Base-by-base conservation (phyloP, 1,140 invertebrate species). In the Drosophila gunungcola region DNA sequence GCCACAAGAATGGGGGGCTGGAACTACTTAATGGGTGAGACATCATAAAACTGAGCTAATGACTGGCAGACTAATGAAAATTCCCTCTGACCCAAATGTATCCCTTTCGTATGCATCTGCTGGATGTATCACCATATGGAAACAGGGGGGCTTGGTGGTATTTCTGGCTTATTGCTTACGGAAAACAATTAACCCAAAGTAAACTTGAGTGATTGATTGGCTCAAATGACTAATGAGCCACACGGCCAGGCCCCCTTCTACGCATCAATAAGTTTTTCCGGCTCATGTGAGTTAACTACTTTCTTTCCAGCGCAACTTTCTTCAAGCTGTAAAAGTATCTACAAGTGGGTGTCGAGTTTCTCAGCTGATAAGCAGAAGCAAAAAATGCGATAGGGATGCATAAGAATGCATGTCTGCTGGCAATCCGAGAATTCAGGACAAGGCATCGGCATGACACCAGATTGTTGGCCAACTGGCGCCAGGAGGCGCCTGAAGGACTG, bases 21-120 rank as follows among this genome's bases (percentile, higher is more conserved):
- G 4, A 27, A 82, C 73, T 82, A 74, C 77, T 86, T 81, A 88
- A 86, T 77, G 78, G 51, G 54, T 67, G 43, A 62, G 72, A 62
- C 42, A 56, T 54, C 76, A 56, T 61, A 69, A 70, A 70, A 68
- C 36, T 48, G 11, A 60, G 42, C 65, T 88, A 86, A 86, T 86
- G 82, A 83, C 83, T 88, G 77, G 42, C 83, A 75, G 75, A 82
- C 74, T 82, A 88, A 88, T 85, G 79, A 64, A 84, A 64, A 72
- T 67, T 73, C 73, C 81, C 72, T 67, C 48, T 48, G 61, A 63
- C 57, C 51, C 43, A 70, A 38, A 69, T 49, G 25, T 54, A 55
- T 49, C 38, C 67, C 9, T 48, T 69, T 21, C 25, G 0, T 36
- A 7, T 16, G 36, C 70, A 64, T 74, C 43, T 73, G 60, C 49